These are phyloP conservation scores for Rhynchomys soricoides DNA, from an alignment of 2,113 vertebrate species.

Conservation along the genomic window DNA sequence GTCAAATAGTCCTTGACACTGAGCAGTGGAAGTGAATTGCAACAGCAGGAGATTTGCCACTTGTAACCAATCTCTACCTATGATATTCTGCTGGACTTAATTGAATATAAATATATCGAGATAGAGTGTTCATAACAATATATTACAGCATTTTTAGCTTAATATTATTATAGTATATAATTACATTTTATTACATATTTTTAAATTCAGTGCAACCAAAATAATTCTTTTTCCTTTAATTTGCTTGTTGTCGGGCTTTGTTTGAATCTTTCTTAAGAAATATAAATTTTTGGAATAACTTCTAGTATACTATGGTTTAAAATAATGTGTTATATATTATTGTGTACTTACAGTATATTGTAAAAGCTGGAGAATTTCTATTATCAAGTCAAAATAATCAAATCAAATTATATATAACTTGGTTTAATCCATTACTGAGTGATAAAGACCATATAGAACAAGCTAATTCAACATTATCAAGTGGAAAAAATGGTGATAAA, in stretches of 20 bases:
- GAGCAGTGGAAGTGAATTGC: neutral
- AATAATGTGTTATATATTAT: neutral
- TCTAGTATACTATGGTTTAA: slow-evolving; percentile 26
- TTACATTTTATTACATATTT: slow-evolving; percentile 23
- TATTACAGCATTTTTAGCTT: neutral
- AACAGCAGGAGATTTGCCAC: neutral
- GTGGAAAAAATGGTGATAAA: slow-evolving; percentile 54
- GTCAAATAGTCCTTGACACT: slow-evolving; percentile 3
- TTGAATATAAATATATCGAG: neutral
- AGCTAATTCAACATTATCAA: slow-evolving; percentile 32
- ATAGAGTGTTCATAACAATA: neutral
- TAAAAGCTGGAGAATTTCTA: slow-evolving; percentile 15
- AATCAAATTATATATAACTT: slow-evolving; percentile 29
- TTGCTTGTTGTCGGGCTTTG: slow-evolving; percentile 7
- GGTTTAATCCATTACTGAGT: neutral
- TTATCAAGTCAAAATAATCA: slow-evolving; percentile 64
- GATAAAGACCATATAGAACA: neutral
- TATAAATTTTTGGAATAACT: slow-evolving; percentile 38
- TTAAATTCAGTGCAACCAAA: slow-evolving; percentile 15
- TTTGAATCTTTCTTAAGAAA: slow-evolving; percentile 38
- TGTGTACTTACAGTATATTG: neutral
- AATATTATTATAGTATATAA: neutral
- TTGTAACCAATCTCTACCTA: neutral
- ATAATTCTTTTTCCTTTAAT: slow-evolving; percentile 4
- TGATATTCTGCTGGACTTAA: slow-evolving; percentile 3